Percentiles rank a stretch among this genome's conserved stretches.
These are phyloP conservation scores for Panorpa germanica DNA, from an alignment of 2,888 invertebrate genomes.

Conservation along the genomic window DNA sequence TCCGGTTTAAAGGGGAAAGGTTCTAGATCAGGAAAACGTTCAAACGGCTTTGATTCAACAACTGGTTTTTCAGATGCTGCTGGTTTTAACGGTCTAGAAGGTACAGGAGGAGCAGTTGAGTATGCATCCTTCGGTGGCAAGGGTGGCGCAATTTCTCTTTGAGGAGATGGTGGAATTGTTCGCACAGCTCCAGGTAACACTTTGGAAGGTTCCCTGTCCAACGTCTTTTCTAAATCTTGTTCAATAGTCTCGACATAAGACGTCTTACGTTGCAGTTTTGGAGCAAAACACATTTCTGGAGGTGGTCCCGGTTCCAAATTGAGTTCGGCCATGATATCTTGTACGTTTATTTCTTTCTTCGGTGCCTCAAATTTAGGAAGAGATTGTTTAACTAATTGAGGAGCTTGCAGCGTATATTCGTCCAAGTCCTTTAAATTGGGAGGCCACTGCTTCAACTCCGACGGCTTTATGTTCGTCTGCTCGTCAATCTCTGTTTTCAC, in stretches of 20 bases:
- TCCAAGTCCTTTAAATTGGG: too few species aligned
- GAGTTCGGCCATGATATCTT: conserved; percentile 27
- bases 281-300: conserved; percentile 44
- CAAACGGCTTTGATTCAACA: conserved; percentile 19
- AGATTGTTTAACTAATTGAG: conserved; percentile 26
- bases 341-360: too few species aligned
- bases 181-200: conserved; percentile 32
- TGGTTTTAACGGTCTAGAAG: conserved; percentile 18
- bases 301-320: conserved; percentile 44
- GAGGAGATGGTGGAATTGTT: conserved; percentile 27
- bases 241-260: conserved; percentile 37
- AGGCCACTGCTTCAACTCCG: too few species aligned
- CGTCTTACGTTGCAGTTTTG: conserved; percentile 27
- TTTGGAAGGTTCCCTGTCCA: conserved; percentile 29
- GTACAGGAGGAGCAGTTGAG: conserved; percentile 23
- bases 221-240: conserved; percentile 30
- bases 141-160: conserved; percentile 21
- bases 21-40: conserved; percentile 26
- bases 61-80: conserved; percentile 14
- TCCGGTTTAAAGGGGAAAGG: conserved; percentile 29
- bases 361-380: conserved; percentile 17
- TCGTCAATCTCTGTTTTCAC: too few species aligned
- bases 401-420: conserved; percentile 30
- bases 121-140: conserved; percentile 23
- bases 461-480: too few species aligned